Base-by-base conservation (phyloP, 2,888 invertebrate genomes). In the Gortyna flavago region DNA sequence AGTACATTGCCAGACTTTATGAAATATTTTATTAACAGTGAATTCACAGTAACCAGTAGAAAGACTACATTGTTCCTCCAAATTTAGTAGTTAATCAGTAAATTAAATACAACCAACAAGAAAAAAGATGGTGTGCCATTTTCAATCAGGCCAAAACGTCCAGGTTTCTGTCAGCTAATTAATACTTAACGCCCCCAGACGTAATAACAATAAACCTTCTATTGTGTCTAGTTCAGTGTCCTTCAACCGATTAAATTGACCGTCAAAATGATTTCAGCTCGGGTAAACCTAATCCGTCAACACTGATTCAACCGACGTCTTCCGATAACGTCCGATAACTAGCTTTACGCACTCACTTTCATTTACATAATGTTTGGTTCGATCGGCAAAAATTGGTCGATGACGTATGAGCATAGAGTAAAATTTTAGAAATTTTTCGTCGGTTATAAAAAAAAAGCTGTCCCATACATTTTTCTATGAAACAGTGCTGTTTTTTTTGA, bases 1-100 rank as follows among this genome's bases (percentile, higher is more conserved):
- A 44, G 2, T 6, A 48, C 16, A 48, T 21, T 11, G 11, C 0
- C 35, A 29, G 3, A 48, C 2, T 73, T 51, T 7, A 21, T 25
- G 0, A 75, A 75, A 61, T 51, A 51, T 38, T 74, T 61, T 38
- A 51, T 75, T 75, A 29, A 57, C 25, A 73, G 41, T 41, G 4
- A 57, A 29, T 57, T 57, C 6, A 73, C 21, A 72, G 38, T 72
- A 32, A 64, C 41, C 32, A 9, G 5, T 71, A 71, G 7, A 41
- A 70, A 70, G 1, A 38, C 11, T 8, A 21, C 51, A 59, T 38
- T 4, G n/a, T 61, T 5, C 38, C 13, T 11, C 11, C 2, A 59
- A 41, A 41, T 41, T 51, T 25, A 1, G 16, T 16, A 25, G 2
- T 25, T 32, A 29, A 48, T 57, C 35, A 29, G 25, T 32, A 4